These are phyloP conservation scores for Zaprionus gabonicus DNA, from an alignment of 1,140 invertebrate genomes.

Conservation along the genomic window DNA sequence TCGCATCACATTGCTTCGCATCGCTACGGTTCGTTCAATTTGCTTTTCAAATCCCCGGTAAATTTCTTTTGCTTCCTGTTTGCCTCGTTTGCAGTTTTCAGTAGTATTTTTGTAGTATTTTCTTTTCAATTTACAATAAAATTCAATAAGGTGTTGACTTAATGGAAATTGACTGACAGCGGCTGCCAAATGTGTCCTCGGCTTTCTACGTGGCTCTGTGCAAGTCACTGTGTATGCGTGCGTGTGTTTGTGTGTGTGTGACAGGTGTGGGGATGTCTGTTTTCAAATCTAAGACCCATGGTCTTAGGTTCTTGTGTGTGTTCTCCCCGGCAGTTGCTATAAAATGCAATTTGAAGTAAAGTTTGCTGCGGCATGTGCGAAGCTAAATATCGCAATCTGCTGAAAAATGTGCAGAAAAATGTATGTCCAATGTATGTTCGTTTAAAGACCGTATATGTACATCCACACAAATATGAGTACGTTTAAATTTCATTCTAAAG, in stretches of 20 bases:
- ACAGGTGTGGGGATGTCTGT: slow-evolving; percentile 22
- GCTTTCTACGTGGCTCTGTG: slow-evolving; percentile 22
- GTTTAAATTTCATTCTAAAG: background rate
- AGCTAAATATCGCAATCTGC: slow-evolving; percentile 21
- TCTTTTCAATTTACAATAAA: slow-evolving; percentile 80
- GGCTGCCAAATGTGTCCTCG: slow-evolving; percentile 70
- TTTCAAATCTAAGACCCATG: slow-evolving; percentile 54
- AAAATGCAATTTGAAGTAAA: slow-evolving; percentile 47
- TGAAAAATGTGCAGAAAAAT: slow-evolving; percentile 2
- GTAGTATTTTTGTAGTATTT: slow-evolving; percentile 43
- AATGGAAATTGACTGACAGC: slow-evolving; percentile 80
- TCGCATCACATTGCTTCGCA: background rate
- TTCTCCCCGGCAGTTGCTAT: slow-evolving; percentile 21
- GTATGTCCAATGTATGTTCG: no score
- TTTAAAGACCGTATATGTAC: background rate
- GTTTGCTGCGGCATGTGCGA: slow-evolving; percentile 32
- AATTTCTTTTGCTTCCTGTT: slow-evolving; percentile 37
- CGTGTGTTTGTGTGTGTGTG: slow-evolving; percentile 3
- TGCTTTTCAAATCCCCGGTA: slow-evolving; percentile 48
- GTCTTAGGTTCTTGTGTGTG: slow-evolving; percentile 44
- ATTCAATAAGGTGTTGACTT: slow-evolving; percentile 80
- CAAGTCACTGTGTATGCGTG: slow-evolving; percentile 20
- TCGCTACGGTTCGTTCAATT: slow-evolving; percentile 47
- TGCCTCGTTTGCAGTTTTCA: slow-evolving; percentile 53
- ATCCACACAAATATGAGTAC: background rate